phyloP scores from a whole-genome alignment of 37 sponge, comb jelly and placozoan genomes.

The Tethya wilhelma region DNA sequence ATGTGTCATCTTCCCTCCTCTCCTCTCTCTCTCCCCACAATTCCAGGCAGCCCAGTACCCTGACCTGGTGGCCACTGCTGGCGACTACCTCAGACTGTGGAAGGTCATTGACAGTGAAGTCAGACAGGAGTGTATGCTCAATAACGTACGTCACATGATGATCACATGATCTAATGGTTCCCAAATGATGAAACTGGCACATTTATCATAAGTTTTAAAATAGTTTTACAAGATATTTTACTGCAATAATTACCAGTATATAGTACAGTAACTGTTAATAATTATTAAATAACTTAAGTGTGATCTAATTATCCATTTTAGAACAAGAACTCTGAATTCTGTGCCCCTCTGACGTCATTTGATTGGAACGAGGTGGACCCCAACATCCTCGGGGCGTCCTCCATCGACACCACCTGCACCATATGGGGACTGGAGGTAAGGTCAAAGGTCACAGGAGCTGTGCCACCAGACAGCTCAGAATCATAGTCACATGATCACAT shows the following conservation, averaged over 20 bases:
- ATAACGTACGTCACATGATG: conserved; percentile 73
- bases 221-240: no score
- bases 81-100: conserved; percentile 96
- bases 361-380: conserved; percentile 98
- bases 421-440: conserved; percentile 93
- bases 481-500: no score
- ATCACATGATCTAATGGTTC: not conserved
- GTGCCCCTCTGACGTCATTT: conserved; percentile 96
- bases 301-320: conserved; percentile 7
- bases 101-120: conserved; percentile 72
- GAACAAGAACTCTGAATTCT: conserved; percentile 96
- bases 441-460: not conserved
- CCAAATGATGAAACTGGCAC: no score
- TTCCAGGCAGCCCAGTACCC: conserved; percentile 64
- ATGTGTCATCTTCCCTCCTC: no score
- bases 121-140: conserved; percentile 90
- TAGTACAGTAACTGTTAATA: no score
- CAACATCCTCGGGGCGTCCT: conserved; percentile 90
- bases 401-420: conserved; percentile 97
- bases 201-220: no score
- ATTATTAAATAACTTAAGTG: no score
- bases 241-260: no score
- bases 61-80: conserved; percentile 92
- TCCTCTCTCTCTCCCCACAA: not conserved
- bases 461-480: no score